Evolutionary conservation across 2,113 vertebrate species (phyloP).

Genomic region (Zapus hudsonius): DNA sequence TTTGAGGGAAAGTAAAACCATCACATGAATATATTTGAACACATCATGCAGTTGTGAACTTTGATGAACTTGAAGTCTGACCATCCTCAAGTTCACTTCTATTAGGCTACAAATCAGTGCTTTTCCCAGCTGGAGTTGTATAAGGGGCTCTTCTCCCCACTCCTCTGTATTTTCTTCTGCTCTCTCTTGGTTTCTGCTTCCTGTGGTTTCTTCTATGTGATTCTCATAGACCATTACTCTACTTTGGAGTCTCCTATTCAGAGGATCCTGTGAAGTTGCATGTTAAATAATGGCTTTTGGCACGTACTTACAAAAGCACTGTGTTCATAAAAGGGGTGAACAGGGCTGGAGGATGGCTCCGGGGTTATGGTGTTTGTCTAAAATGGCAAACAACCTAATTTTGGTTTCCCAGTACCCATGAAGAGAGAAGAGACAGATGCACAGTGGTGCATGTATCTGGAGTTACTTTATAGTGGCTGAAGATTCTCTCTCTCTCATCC

Average conservation of each 20-base stretch:
- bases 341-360: no score
- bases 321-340: background rate
- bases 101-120: background rate
- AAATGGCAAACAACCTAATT: no score
- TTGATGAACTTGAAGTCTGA: background rate
- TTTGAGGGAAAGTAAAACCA: background rate
- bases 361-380: no score
- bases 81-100: background rate
- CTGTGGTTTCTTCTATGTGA: background rate
- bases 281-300: background rate
- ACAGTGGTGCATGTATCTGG: no score
- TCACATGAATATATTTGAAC: background rate
- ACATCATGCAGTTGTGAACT: background rate
- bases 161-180: background rate
- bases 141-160: fast-evolving
- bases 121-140: background rate
- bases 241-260: background rate
- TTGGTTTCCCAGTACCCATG: no score
- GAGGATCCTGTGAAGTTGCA: background rate
- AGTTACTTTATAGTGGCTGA: no score
- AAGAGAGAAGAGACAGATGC: no score
- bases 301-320: no score
- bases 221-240: background rate
- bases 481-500: no score
- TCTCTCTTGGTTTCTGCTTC: background rate